phyloP scores from a whole-genome alignment of 2,888 invertebrate species.

The Dysmachus trigonus region DNA sequence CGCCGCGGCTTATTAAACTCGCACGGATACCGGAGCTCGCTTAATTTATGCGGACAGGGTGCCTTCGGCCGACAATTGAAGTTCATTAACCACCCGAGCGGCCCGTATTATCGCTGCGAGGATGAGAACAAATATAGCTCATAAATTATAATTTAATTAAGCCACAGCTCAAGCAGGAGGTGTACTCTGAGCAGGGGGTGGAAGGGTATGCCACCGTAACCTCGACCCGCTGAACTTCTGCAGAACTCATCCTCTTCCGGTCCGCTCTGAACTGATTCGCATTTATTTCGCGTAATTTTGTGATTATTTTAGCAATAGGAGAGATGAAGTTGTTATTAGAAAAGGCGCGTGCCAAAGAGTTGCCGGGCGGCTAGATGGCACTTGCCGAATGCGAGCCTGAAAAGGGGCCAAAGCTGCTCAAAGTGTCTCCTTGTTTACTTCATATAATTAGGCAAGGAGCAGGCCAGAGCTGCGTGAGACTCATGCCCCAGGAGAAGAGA shows the following conservation, averaged over 20 bases:
- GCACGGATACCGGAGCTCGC: neutral
- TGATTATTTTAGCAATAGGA: neutral
- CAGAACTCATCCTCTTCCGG: neutral
- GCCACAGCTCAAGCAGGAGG: neutral
- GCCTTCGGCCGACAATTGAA: conserved; percentile 8
- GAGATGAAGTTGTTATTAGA: neutral
- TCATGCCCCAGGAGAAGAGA: neutral
- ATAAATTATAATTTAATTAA: conserved; percentile 42
- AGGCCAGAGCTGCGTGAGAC: neutral
- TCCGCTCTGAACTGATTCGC: neutral
- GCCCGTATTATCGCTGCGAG: neutral
- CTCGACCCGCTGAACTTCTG: conserved; percentile 13
- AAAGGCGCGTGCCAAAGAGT: neutral
- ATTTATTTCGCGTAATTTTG: conserved; percentile 6
- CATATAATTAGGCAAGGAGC: neutral
- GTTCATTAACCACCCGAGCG: neutral
- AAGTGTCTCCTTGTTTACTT: conserved; percentile 14
- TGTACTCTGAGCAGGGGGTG: neutral
- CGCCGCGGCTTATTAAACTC: neutral
- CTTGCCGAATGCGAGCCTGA: neutral
- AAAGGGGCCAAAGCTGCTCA: neutral
- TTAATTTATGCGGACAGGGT: neutral
- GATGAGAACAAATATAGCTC: conserved; percentile 31
- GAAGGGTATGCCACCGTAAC: neutral
- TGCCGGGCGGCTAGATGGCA: neutral